Evolutionary conservation across 2,888 invertebrate species (phyloP).

Genomic region (Drosophila cognata): DNA sequence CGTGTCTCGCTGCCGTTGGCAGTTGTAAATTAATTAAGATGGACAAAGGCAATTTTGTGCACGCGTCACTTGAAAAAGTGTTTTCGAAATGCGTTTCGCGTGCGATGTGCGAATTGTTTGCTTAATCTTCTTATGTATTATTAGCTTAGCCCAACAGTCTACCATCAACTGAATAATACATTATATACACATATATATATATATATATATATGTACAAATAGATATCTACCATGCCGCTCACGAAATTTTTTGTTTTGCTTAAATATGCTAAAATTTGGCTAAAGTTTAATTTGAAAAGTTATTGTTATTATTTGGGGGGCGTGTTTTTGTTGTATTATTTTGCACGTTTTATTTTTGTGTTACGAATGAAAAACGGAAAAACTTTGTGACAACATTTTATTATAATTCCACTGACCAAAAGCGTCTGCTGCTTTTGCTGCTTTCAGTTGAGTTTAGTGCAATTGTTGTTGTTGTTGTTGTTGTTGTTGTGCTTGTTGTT

Average conservation of each 20-base stretch:
- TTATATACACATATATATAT: not conserved
- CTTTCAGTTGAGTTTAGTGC: constrained; percentile 57
- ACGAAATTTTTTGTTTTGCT: constrained; percentile 62
- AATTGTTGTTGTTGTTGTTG: constrained; percentile 27
- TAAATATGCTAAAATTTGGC: constrained; percentile 69
- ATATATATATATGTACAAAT: not conserved
- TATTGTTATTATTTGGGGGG: constrained; percentile 67
- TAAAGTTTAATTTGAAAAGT: constrained; percentile 81
- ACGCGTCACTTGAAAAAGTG: constrained; percentile 41
- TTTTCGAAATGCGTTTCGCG: constrained; percentile 34
- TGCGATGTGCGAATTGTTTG: constrained; percentile 14
- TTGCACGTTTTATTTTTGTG: constrained; percentile 24
- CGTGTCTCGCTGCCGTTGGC: constrained; percentile 28
- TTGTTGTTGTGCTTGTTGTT: constrained; percentile 19
- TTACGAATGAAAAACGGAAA: constrained; percentile 50
- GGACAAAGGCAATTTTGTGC: constrained; percentile 73
- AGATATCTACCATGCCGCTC: constrained; percentile 37
- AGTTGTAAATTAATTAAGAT: constrained; percentile 73
- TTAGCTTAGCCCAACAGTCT: constrained; percentile 1
- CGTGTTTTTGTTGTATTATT: constrained; percentile 33
- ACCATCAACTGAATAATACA: constrained; percentile 17
- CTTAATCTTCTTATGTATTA: constrained; percentile 29
- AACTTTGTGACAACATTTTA: constrained; percentile 81
- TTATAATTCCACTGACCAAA: constrained; percentile 70
- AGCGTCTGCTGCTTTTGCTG: constrained; percentile 26